Base-by-base conservation (phyloP, 2,113 vertebrate genomes). In the Cephalopterus ornatus region DNA sequence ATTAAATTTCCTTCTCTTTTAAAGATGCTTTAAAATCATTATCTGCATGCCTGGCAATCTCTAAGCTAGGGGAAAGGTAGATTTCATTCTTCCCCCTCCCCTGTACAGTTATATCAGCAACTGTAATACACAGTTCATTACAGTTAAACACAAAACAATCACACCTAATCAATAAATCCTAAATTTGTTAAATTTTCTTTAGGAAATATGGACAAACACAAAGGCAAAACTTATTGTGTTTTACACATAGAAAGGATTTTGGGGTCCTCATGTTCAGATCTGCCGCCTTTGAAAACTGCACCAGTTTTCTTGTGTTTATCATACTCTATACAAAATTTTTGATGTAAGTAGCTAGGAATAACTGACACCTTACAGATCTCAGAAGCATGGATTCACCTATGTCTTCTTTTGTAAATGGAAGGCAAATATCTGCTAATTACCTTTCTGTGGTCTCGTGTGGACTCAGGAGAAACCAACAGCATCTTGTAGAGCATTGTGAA, bases 361-460 rank as follows among this genome's bases (percentile, higher is more conserved):
- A 37, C 5, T 58, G 33, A 88, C 83, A 35, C 5, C 5, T 37
- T 49, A 39, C 2, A 33, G 65, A 62, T 50, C 39, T 55, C 53
- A 44, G 23, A 78, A 66, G 11, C 33, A 23, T 18, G 33, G 24
- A 33, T 58, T 44, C 62, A n/a, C 1, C 14, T 42, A 19, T 42
- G 3, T 59, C 23, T 77, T 61, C n/a, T 32, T 30, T 19, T 52
- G 21, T 14, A 28, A 87, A 84, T 73, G 18, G 6, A 66, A 58
- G 6, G 5, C 18, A 75, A 30, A 47, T 58, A 72, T 14, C 47
- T 88, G 6, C 11, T 26, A 37, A 20, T 37, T 78, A 27, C 6
- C 3, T 63, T 74, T 58, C 9, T 24, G 5, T 11, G 3, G 9
- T 56, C 14, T 70, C 0, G 0, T 26, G 32, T 50, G 11, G 13